Base-by-base conservation (phyloP, 2,888 invertebrate species). In the Amblyjoppa fuscipennis region DNA sequence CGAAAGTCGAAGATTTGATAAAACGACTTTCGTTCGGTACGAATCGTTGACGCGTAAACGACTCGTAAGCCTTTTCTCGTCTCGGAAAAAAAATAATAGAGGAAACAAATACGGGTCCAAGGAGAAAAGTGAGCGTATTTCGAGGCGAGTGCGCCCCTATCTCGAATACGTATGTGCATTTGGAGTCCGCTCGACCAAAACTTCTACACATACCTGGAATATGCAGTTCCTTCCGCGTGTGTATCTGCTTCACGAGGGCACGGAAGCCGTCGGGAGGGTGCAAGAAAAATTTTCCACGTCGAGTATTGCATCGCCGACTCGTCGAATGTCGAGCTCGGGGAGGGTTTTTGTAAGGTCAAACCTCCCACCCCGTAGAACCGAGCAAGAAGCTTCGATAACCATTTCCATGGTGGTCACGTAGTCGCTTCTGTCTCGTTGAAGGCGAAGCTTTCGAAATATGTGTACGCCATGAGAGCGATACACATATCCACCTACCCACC, bases 21-120 rank as follows among this genome's bases (percentile, higher is more conserved):
- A 25, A 20, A n/a, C 56, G 41, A 41, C 41, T 41, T 13, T 7
- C 31, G 16, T 38, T 70, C 11, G 25, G 9, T 64, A 61, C 51
- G 70, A 41, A 11, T 41, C 41, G 66, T 61, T 87, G 83, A 82
- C 87, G 88, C 83, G 89, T 85, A 88, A 89, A 89, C 86, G 85
- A 78, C 79, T 84, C 84, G 81, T 88, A 86, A 90, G 90, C 84
- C 38, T 85, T 90, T 91, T 90, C 88, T 84, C 88, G 82, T 88
- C 88, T 88, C 87, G 71, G 78, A 84, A 28, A 86, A 74, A 83
- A 89, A 59, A 64, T 20, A 87, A 80, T 68, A 64, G 64, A 80
- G 68, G 70, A 68, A 76, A 84, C 75, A 66, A 66, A 70, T 66
- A 69, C 78, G 51, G 84, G 45, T 49, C 13, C 4, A 73, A 53